Percentiles rank a stretch among this genome's conserved stretches.
Evolutionary conservation across 2,113 vertebrate species (phyloP).

Genomic region (Ranitomeya variabilis): DNA sequence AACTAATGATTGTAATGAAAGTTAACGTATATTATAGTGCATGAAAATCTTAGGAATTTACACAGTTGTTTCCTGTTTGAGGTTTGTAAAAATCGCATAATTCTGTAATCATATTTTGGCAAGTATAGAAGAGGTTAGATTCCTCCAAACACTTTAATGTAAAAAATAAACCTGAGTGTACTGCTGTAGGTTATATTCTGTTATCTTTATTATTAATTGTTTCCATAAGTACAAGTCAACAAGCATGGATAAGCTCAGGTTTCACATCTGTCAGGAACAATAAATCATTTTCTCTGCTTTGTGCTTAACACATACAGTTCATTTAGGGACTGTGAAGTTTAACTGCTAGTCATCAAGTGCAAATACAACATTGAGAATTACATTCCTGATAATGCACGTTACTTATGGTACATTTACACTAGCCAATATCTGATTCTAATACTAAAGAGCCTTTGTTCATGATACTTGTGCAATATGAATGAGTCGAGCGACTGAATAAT

Average conservation of each 20-base stretch:
- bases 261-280: neutral
- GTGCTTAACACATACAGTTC: neutral
- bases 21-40: neutral
- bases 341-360: neutral
- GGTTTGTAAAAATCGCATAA: neutral
- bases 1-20: no score
- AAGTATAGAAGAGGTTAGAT: neutral
- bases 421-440: no score
- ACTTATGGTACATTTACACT: no score
- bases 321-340: neutral
- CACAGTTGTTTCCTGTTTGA: neutral
- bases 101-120: neutral
- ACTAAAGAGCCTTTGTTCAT: no score
- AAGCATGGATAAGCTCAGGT: neutral
- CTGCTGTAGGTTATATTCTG: conserved; percentile 3
- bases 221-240: neutral
- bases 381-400: no score
- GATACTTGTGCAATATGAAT: no score
- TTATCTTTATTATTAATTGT: neutral
- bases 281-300: neutral
- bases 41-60: neutral
- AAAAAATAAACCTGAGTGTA: neutral
- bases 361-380: neutral
- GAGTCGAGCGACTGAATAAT: no score
- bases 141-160: neutral